phyloP scores from a whole-genome alignment of 2,888 invertebrate genomes.

The Seira ritae region DNA sequence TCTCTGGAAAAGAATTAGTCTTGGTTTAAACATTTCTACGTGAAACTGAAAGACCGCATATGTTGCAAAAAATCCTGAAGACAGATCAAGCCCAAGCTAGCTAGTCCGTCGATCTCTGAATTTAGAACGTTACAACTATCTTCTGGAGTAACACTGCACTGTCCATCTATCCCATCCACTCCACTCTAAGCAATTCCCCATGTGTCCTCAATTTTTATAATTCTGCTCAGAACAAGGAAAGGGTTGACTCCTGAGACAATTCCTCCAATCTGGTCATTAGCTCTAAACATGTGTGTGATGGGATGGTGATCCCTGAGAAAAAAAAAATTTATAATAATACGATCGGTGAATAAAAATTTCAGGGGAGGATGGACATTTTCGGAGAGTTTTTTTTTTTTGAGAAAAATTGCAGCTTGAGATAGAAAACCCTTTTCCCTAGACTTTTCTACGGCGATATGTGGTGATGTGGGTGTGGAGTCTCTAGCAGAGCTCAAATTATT shows the following conservation, averaged over 20 bases:
- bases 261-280: slow-evolving; percentile 59
- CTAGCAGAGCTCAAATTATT: background rate
- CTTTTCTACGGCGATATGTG: background rate
- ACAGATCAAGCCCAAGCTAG: too few species aligned
- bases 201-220: background rate
- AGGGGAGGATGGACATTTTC: background rate
- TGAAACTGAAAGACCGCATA: too few species aligned
- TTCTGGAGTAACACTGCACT: too few species aligned
- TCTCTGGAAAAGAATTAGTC: too few species aligned
- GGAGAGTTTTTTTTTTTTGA: too few species aligned
- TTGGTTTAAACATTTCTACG: too few species aligned
- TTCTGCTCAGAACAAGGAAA: slow-evolving; percentile 44
- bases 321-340: background rate
- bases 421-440: background rate
- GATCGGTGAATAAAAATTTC: background rate
- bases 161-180: too few species aligned
- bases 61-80: too few species aligned
- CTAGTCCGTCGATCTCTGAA: too few species aligned
- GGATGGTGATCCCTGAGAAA: slow-evolving; percentile 5
- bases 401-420: background rate
- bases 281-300: background rate
- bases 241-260: slow-evolving; percentile 59
- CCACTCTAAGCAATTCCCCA: background rate
- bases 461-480: background rate
- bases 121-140: too few species aligned